A percentile compares a stretch with the other conserved stretches of the same genome.
These are phyloP conservation scores for Epinotia bilunana DNA, from an alignment of 2,888 invertebrate genomes.

Conservation along the genomic window DNA sequence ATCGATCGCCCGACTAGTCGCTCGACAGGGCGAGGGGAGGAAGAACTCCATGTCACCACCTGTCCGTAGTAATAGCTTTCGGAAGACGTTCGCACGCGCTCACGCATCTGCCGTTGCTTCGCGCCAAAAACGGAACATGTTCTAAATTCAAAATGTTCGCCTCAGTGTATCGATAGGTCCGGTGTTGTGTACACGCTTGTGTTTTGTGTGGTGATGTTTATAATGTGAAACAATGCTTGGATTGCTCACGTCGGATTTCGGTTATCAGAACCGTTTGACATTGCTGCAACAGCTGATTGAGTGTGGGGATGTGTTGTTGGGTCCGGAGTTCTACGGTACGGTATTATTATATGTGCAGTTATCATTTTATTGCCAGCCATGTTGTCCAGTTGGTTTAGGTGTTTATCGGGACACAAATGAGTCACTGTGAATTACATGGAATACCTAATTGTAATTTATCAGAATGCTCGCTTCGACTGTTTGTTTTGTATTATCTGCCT, in stretches of 20 bases:
- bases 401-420: slow-evolving; percentile 18
- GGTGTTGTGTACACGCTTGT: slow-evolving; percentile 36
- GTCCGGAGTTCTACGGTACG: slow-evolving; percentile 68
- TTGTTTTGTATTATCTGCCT: slow-evolving; percentile 17
- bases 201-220: slow-evolving; percentile 41
- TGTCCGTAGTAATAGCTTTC: slow-evolving; percentile 78
- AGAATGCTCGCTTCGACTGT: neutral
- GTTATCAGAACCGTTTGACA: slow-evolving; percentile 73
- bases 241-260: slow-evolving; percentile 74
- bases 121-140: slow-evolving; percentile 68
- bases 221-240: slow-evolving; percentile 71
- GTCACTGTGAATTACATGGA: slow-evolving; percentile 32
- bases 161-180: slow-evolving; percentile 40
- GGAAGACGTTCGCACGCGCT: slow-evolving; percentile 67
- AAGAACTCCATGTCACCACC: slow-evolving; percentile 79
- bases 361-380: slow-evolving; percentile 11
- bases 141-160: slow-evolving; percentile 41
- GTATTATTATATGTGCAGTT: neutral
- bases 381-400: slow-evolving; percentile 24
- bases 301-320: slow-evolving; percentile 74
- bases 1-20: slow-evolving; percentile 55
- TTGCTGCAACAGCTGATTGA: slow-evolving; percentile 77
- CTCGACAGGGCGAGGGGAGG: slow-evolving; percentile 65
- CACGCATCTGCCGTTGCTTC: slow-evolving; percentile 75
- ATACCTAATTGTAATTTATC: slow-evolving; percentile 7